Evolutionary conservation across 1,140 invertebrate species (phyloP).

Genomic region (Thrips palmi): DNA sequence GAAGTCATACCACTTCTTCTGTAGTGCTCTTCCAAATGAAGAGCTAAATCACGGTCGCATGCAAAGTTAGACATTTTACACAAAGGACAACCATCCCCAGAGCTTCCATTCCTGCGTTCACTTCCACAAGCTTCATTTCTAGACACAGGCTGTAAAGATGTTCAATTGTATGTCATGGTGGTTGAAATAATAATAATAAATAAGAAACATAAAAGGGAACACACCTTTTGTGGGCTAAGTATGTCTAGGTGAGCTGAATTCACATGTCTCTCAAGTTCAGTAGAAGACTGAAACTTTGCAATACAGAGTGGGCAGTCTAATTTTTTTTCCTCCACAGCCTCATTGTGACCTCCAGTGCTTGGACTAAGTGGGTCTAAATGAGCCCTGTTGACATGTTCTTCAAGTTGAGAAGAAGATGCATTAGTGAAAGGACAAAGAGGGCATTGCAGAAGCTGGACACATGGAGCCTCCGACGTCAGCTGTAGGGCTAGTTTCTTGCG

Average conservation of each 20-base stretch:
- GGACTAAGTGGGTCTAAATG: constrained; percentile 73
- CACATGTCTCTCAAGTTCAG: constrained; percentile 68
- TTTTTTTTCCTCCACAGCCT: too few relatives aligned
- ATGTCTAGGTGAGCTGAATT: constrained; percentile 66
- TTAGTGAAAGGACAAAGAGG: constrained; percentile 63
- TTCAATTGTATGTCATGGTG: too few relatives aligned
- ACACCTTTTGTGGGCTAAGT: constrained; percentile 31
- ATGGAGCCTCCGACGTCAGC: constrained; percentile 22
- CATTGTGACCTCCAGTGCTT: too few relatives aligned
- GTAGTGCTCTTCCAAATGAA: constrained; percentile 13
- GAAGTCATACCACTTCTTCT: constrained; percentile 24
- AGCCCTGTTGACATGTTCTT: constrained; percentile 65
- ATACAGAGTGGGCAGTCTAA: constrained; percentile 57
- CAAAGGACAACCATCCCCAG: constrained; percentile 10
- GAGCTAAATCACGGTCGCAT: constrained; percentile 9
- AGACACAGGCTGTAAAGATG: too few relatives aligned
- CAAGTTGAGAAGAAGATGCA: constrained; percentile 47
- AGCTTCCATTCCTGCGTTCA: too few relatives aligned
- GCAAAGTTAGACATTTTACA: constrained; percentile 11
- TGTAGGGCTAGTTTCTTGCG: constrained; percentile 30
- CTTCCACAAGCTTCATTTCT: too few relatives aligned
- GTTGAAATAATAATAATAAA: background rate
- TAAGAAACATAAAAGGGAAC: background rate
- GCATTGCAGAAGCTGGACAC: constrained; percentile 33
- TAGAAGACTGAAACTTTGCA: constrained; percentile 45